Base-by-base conservation (phyloP, 2,888 invertebrate genomes). In the Nysson spinosus region DNA sequence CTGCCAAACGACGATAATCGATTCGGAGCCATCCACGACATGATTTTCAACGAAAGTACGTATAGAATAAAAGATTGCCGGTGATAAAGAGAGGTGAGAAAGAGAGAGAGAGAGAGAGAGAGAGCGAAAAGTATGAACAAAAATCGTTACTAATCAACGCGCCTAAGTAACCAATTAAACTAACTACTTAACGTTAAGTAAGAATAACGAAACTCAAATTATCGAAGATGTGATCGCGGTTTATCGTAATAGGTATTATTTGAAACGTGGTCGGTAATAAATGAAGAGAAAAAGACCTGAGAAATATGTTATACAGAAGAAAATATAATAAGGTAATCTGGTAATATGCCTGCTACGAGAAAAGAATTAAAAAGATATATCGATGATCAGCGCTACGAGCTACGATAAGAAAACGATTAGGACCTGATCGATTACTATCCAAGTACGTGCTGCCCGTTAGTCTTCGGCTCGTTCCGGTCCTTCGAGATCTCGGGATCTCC, bases 21-120 rank as follows among this genome's bases (percentile, higher is more conserved):
- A 78, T 69, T 74, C 78, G 81, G 75, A 81, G 83, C 83, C 84
- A 84, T 84, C 83, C 83, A 83, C 58, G 69, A 65, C 72, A 67
- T 68, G 65, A 75, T 77, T 76, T 73, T 75, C 49, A 24, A 24
- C 34, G 69, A 69, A 67, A 58, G 64, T 62, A 69, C 26, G 44
- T 57, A 42, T 58, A 62, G 22, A 37, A 37, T 49, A 57, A 35
- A 39, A 11, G 39, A 34, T 11, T 40, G 12, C n/a, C n/a, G n/a
- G n/a, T n/a, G n/a, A n/a, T n/a, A 12, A 17, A 9, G 22, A 22
- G n/a, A 19, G 16, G 14, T 19, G 42, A 22, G 22, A 26, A 22
- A 12, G 19, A 16, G 9, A 11, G 7, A n/a, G 24, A 22, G 34
- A 16, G 12, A 16, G 20, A 20, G 35, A 44, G 14, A 28, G 19